These are phyloP conservation scores for Zoanthus gigantus DNA, from an alignment of 92 coral and sea anemone species.

Conservation along the genomic window DNA sequence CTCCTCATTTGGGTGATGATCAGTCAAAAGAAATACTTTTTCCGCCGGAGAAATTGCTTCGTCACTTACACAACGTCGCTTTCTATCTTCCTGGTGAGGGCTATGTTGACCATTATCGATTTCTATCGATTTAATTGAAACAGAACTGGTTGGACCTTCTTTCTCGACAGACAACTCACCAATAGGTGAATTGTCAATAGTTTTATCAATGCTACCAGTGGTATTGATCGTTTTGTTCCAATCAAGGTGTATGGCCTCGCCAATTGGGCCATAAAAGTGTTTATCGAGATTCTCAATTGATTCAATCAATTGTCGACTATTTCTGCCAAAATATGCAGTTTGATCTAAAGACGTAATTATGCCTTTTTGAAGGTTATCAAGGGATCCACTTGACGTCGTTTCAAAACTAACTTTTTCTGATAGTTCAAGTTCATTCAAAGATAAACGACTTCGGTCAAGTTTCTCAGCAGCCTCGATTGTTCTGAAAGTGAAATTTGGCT, in stretches of 20 bases:
- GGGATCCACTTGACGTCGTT: not conserved
- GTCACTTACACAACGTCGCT: not conserved
- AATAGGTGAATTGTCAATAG: not conserved
- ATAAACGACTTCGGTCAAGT: conserved; percentile 30
- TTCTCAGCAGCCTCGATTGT: conserved; percentile 84
- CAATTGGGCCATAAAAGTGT: conserved; percentile 38
- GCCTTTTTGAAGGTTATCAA: conserved; percentile 8
- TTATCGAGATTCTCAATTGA: conserved; percentile 46
- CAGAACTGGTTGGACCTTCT: not conserved
- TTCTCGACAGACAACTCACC: not conserved
- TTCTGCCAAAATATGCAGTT: conserved; percentile 33
- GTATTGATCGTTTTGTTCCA: conserved; percentile 21
- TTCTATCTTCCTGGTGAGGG: conserved; percentile 2
- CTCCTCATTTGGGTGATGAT: not conserved
- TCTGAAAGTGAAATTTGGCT: conserved; percentile 80
- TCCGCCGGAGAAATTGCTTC: conserved; percentile 11
- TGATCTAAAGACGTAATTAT: conserved; percentile 5
- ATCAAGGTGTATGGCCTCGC: conserved; percentile 61
- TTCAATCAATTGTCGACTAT: conserved; percentile 30
- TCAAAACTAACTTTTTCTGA: conserved; percentile 22
- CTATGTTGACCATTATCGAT: conserved; percentile 3
- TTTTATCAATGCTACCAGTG: not conserved
- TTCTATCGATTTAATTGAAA: conserved; percentile 30
- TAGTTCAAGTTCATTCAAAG: conserved; percentile 32
- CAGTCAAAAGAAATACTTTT: conserved; percentile 29